phyloP scores from a whole-genome alignment of 2,113 vertebrate species.

The Ardeotis arabs region DNA sequence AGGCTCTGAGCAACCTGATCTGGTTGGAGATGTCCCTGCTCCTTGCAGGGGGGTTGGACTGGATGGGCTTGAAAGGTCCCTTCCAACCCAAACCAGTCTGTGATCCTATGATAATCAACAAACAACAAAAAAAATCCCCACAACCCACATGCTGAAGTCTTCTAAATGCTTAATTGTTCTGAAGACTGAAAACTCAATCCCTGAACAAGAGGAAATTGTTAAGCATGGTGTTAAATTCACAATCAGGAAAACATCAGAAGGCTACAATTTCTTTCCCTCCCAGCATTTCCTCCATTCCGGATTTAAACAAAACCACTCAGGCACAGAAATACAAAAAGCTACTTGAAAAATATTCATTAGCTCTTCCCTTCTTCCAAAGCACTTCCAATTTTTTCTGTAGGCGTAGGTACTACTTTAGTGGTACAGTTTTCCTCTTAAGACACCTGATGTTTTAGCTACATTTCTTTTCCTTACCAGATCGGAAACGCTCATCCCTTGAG shows the following conservation, averaged over 20 bases:
- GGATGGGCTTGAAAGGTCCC: no score
- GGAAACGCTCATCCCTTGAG: constrained; percentile 91
- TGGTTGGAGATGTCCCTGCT: no score
- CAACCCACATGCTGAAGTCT: background rate
- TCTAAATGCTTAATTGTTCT: background rate
- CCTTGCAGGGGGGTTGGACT: no score
- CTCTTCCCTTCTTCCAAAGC: background rate
- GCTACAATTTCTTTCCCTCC: background rate
- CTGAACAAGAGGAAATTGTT: background rate
- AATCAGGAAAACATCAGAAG: background rate
- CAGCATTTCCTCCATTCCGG: background rate
- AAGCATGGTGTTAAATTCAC: background rate
- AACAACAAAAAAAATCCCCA: background rate
- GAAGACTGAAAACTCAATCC: background rate
- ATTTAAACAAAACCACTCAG: background rate
- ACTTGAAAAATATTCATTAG: background rate
- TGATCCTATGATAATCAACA: no score
- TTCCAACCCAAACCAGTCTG: no score
- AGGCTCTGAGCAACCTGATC: no score
- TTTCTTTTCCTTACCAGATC: constrained; percentile 83
- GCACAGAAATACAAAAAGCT: background rate
- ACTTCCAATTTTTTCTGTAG: background rate
- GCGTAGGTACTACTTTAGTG: background rate
- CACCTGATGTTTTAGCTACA: background rate
- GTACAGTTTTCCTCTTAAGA: background rate